Evolutionary conservation across 2,888 invertebrate genomes (phyloP).

Genomic region (Meteorus colon): DNA sequence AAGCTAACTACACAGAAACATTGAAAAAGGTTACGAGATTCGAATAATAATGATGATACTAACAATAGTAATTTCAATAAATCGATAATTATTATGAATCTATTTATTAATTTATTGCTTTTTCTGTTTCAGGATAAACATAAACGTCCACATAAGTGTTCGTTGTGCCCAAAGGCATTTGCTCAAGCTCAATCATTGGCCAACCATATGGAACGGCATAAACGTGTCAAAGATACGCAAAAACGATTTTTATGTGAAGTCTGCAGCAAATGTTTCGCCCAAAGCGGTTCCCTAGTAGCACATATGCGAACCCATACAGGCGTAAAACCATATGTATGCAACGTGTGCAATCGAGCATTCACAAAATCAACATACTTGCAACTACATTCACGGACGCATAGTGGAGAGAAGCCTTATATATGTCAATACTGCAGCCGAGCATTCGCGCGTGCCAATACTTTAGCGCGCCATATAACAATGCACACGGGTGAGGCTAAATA

Average conservation of each 20-base stretch:
- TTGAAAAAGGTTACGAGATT: constrained; percentile 36
- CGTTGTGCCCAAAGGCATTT: constrained; percentile 67
- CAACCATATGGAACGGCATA: constrained; percentile 68
- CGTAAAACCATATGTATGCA: constrained; percentile 68
- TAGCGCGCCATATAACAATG: constrained; percentile 70
- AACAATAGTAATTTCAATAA: neutral
- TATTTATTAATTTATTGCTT: constrained; percentile 6
- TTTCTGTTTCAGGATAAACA: constrained; percentile 59
- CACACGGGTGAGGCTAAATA: constrained; percentile 70
- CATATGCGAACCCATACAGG: constrained; percentile 71
- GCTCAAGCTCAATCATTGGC: constrained; percentile 65
- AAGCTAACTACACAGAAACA: constrained; percentile 53
- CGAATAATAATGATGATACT: neutral
- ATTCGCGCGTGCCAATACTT: constrained; percentile 68
- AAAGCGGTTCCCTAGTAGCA: constrained; percentile 67
- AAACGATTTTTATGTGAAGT: constrained; percentile 69
- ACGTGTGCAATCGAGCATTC: constrained; percentile 67
- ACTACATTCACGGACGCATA: constrained; percentile 67
- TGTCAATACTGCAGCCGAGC: constrained; percentile 69
- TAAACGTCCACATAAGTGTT: constrained; percentile 65
- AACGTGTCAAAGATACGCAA: constrained; percentile 64
- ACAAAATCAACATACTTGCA: constrained; percentile 70
- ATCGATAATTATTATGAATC: neutral
- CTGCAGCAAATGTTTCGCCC: constrained; percentile 69
- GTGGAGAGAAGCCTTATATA: constrained; percentile 69